These are phyloP conservation scores for Pachypsylla venusta DNA, from an alignment of 1,140 invertebrate species.

Conservation along the genomic window DNA sequence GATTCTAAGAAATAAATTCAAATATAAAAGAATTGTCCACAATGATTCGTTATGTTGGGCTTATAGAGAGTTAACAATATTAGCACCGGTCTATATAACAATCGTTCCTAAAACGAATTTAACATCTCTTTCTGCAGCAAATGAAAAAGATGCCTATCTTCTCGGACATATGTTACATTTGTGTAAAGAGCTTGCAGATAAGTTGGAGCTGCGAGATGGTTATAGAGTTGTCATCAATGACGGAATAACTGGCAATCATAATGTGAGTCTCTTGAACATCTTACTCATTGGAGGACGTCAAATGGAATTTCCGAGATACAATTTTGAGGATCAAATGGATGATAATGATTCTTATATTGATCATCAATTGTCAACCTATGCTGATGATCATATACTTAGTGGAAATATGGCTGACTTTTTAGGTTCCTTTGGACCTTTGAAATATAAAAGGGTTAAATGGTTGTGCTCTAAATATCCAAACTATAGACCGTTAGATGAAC, in stretches of 20 bases:
- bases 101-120: constrained; percentile 2
- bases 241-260: neutral
- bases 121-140: neutral
- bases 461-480: constrained; percentile 3
- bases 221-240: constrained; percentile 2
- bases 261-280: neutral
- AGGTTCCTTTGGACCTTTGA: neutral
- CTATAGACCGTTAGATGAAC: too few relatives aligned
- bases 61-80: neutral
- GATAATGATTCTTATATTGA: neutral
- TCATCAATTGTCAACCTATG: neutral
- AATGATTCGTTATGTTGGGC: constrained; percentile 1
- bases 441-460: neutral
- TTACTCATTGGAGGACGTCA: neutral
- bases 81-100: neutral
- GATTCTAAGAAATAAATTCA: neutral
- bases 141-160: constrained; percentile 2
- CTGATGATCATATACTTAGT: neutral
- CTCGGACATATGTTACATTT: neutral
- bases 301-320: neutral
- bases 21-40: neutral
- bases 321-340: neutral
- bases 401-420: neutral
- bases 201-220: neutral
- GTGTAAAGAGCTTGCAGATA: neutral